Conservation (phyloP, 2,113 vertebrate genomes). For the Vidua chalybeata region DNA sequence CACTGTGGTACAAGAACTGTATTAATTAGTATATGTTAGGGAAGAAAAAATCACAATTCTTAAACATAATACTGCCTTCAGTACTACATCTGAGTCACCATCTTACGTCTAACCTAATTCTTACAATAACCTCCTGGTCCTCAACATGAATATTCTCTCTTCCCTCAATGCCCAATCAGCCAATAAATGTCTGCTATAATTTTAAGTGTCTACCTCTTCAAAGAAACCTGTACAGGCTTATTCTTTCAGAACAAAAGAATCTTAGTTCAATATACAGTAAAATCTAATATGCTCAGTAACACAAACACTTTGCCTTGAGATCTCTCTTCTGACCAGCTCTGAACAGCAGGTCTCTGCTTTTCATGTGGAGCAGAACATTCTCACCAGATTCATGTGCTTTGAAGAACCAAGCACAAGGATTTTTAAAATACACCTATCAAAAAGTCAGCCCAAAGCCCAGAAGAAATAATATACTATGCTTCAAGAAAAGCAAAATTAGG, state of each 20-base stretch:
- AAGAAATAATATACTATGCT: not conserved
- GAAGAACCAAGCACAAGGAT: not conserved
- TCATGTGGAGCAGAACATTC: accelerated
- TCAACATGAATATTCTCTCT: not conserved
- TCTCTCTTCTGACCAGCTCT: not conserved
- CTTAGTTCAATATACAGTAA: not conserved
- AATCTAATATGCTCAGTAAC: not conserved
- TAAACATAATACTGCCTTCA: not conserved
- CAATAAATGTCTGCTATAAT: not conserved
- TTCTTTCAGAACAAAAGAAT: not conserved
- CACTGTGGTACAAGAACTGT: not conserved
- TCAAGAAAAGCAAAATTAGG: not conserved
- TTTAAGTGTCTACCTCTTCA: not conserved
- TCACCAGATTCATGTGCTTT: not conserved
- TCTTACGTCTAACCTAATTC: not conserved
- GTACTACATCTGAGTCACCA: not conserved
- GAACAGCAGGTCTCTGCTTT: not conserved
- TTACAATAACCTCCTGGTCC: not conserved
- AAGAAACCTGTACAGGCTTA: not conserved
- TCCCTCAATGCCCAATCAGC: not conserved
- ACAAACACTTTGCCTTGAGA: not conserved
- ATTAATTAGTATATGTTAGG: not conserved
- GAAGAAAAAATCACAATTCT: not conserved
- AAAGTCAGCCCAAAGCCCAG: not conserved
- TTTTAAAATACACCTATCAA: not conserved